Evolutionary conservation across 2,888 invertebrate species (phyloP).

Genomic region (Mesorhabditis belari): DNA sequence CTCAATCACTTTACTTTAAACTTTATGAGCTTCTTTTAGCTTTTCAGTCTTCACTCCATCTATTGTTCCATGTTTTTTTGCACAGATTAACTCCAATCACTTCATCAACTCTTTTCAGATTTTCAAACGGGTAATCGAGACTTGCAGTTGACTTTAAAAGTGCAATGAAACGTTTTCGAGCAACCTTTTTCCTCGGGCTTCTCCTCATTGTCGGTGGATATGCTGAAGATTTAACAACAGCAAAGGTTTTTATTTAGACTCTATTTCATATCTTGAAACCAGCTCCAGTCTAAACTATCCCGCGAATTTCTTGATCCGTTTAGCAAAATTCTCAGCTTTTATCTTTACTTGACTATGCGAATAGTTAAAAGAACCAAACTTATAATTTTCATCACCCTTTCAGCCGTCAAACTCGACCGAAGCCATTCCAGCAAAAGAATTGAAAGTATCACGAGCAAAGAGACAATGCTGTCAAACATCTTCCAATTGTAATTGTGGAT

Average conservation of each 20-base stretch:
- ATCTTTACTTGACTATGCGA: neutral
- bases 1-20: too few relatives aligned
- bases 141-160: too few relatives aligned
- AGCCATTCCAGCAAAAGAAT: neutral
- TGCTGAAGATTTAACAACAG: neutral
- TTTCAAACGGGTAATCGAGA: too few relatives aligned
- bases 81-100: too few relatives aligned
- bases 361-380: too few relatives aligned
- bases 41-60: too few relatives aligned
- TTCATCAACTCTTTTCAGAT: too few relatives aligned
- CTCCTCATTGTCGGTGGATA: neutral
- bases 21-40: too few relatives aligned
- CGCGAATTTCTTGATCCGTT: neutral
- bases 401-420: neutral
- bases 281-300: neutral
- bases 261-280: neutral
- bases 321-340: neutral
- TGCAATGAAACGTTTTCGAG: neutral
- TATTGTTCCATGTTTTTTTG: too few relatives aligned
- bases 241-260: neutral
- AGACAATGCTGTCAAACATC: slow-evolving; percentile 32
- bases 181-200: neutral
- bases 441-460: slow-evolving; percentile 28
- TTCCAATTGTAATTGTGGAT: slow-evolving; percentile 30
- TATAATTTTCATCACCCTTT: too few relatives aligned